phyloP scores from a whole-genome alignment of 2,888 invertebrate species.

The Pandemis corylana region DNA sequence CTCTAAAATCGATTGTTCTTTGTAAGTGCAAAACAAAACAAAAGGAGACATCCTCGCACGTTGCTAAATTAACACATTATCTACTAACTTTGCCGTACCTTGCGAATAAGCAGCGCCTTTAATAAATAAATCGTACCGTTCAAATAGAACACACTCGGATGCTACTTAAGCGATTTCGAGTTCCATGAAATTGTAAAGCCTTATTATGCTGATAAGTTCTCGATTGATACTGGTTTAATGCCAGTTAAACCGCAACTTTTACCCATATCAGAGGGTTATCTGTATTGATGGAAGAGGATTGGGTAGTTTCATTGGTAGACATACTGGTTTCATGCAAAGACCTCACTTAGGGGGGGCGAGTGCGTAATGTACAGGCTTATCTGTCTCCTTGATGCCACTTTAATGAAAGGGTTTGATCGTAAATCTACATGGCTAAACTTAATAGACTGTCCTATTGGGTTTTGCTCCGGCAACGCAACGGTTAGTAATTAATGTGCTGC shows the following conservation, averaged over 20 bases:
- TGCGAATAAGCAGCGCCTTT: background rate
- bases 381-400: conserved; percentile 82
- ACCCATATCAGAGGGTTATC: conserved; percentile 62
- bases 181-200: conserved; percentile 11
- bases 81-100: conserved; percentile 37
- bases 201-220: conserved; percentile 28
- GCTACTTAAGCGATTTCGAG: background rate
- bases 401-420: conserved; percentile 84
- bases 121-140: conserved; percentile 3
- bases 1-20: conserved; percentile 84
- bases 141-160: background rate
- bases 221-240: conserved; percentile 36
- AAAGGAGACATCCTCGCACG: conserved; percentile 60
- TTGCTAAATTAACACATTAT: conserved; percentile 69
- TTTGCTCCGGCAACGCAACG: conserved; percentile 65
- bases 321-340: conserved; percentile 73
- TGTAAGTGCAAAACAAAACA: conserved; percentile 80
- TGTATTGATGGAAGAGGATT: conserved; percentile 45
- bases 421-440: conserved; percentile 82
- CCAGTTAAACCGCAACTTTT: conserved; percentile 50
- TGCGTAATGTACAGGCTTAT: conserved; percentile 77
- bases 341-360: conserved; percentile 75
- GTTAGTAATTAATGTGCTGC: conserved; percentile 81
- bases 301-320: conserved; percentile 69
- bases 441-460: conserved; percentile 78